These are phyloP conservation scores for Resseliella maxima DNA, from an alignment of 2,888 invertebrate species.

Conservation along the genomic window DNA sequence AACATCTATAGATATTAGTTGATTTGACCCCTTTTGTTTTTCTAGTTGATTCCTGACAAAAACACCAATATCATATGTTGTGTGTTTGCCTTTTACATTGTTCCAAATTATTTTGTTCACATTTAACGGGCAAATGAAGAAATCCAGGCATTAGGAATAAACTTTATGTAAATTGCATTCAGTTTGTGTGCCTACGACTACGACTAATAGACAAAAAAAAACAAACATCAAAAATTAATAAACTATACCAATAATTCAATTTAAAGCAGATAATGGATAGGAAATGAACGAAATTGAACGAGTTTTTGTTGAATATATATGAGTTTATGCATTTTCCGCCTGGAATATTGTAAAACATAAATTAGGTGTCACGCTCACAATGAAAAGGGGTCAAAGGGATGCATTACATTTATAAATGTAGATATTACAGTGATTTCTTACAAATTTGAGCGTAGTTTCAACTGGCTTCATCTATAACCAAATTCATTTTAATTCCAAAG, in stretches of 20 bases:
- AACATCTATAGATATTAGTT: conserved; percentile 51
- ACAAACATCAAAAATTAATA: conserved; percentile 46
- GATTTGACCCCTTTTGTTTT: conserved; percentile 46
- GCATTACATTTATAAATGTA: neutral
- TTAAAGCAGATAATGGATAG: conserved; percentile 8
- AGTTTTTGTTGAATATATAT: neutral
- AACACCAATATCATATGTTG: neutral
- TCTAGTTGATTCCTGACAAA: neutral
- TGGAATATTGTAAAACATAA: conserved; percentile 30
- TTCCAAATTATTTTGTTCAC: neutral
- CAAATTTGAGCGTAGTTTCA: neutral
- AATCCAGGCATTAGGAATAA: neutral
- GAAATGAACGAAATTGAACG: neutral
- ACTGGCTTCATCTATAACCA: too few species aligned
- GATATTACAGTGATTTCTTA: neutral
- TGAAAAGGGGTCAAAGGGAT: neutral
- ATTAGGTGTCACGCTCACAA: neutral
- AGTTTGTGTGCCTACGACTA: neutral
- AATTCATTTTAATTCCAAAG: too few species aligned
- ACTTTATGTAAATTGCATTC: too few species aligned
- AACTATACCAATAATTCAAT: conserved; percentile 52
- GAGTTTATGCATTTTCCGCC: neutral
- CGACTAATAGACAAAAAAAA: neutral
- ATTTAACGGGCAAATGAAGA: neutral
- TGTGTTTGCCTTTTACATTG: neutral